Conservation (phyloP, 1,140 invertebrate genomes). For the Solen grandis region DNA sequence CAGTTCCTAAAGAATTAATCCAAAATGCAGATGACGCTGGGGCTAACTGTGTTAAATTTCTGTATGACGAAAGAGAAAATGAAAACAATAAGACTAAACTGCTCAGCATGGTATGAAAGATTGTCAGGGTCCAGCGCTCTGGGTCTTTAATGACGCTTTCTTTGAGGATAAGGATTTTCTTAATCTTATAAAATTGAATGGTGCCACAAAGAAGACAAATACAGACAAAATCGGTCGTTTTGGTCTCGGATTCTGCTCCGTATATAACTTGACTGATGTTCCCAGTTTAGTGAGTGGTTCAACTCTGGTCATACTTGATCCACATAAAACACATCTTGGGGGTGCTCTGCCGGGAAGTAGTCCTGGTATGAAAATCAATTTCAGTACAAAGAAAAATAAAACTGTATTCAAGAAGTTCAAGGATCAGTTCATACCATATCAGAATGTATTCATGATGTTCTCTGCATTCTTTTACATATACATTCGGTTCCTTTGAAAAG, state of each 20-base stretch:
- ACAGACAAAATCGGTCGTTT: constrained; percentile 36
- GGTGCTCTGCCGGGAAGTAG: constrained; percentile 57
- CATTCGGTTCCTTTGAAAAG: not conserved
- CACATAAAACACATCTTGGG: constrained; percentile 72
- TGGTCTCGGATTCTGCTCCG: constrained; percentile 54
- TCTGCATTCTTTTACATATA: constrained; percentile 50
- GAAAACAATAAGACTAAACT: constrained; percentile 59
- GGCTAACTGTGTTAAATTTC: constrained; percentile 73
- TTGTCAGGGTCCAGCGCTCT: constrained; percentile 72
- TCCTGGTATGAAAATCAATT: constrained; percentile 74
- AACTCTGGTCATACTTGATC: constrained; percentile 78
- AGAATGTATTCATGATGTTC: constrained; percentile 75
- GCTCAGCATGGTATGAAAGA: constrained; percentile 64
- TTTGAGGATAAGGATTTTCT: constrained; percentile 71
- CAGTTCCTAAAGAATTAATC: constrained; percentile 73
- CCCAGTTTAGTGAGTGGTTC: constrained; percentile 76
- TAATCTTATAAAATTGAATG: constrained; percentile 67
- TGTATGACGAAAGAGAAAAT: constrained; percentile 73
- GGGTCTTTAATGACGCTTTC: constrained; percentile 69
- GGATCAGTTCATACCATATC: constrained; percentile 74
- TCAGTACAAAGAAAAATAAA: constrained; percentile 57
- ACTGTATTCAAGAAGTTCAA: constrained; percentile 56
- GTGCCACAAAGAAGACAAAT: constrained; percentile 24
- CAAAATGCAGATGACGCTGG: constrained; percentile 81
- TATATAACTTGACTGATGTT: constrained; percentile 79